Base-by-base conservation (phyloP, 1,140 invertebrate genomes). In the Pogonognathellus flavescens region DNA sequence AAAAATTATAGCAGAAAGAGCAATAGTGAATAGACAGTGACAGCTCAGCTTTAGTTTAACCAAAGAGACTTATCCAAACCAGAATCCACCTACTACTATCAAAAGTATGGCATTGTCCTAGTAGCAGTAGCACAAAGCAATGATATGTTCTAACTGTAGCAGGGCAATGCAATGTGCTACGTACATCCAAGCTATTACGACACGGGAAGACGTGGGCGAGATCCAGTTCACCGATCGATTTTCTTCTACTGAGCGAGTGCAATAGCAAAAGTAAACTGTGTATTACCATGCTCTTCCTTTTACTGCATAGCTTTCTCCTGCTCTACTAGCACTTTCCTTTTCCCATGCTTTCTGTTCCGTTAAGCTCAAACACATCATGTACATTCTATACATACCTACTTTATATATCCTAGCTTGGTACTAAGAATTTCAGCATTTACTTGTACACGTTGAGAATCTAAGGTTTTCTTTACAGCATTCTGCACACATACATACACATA, bases 31-130 rank as follows among this genome's bases (percentile, higher is more conserved):
- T 66, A 20, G 62, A 25, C 62, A 66, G 62, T 66, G 62, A 66
- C 62, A 66, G 62, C 62, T 66, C 62, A 66, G 62, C 62, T 66
- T 66, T 25, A 66, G 25, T 66, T 66, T 20, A 66, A 66, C 22
- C 62, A 66, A 66, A 66, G 60, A 7, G 20, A 22, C 20, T 66
- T 66, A 13, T 25, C 62, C 20, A 66, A 66, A 25, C 25, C 62
- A 11, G 62, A 66, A 66, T 66, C 20, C 62, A 66, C 62, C 13
- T 25, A 13, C 20, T 25, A 66, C 59, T 20, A 11, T 25, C 14
- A 25, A 31, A 18, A 66, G 7, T 22, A 25, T 25, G 14, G 20
- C 7, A 10, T 20, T 66, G 20, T 66, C 53, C 18, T 62, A 22
- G 25, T 66, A 20, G 13, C 20, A 10, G 9, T 60, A 8, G 25